Conservation (phyloP, 2,888 invertebrate genomes). For the Scrobipalpa atriplicella region DNA sequence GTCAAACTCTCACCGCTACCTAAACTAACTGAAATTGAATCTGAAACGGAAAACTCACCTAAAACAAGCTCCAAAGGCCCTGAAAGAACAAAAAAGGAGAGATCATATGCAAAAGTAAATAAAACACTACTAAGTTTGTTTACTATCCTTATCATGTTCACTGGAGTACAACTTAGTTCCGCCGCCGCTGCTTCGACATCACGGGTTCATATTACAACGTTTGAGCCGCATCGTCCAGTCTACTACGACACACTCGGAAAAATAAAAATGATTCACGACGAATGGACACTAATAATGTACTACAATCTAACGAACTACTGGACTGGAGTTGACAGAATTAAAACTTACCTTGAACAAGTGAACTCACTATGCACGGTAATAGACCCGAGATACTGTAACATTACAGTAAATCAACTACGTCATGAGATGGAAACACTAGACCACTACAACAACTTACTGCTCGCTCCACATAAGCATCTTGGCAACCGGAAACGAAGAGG, state of each 20-base stretch:
- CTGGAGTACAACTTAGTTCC: too few species aligned
- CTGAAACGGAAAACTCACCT: too few species aligned
- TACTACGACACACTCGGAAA: conserved; percentile 32
- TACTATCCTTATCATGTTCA: neutral
- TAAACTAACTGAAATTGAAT: neutral
- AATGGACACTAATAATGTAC: conserved; percentile 35
- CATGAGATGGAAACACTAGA: conserved; percentile 28
- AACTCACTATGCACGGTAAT: conserved; percentile 18
- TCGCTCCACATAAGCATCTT: conserved; percentile 28
- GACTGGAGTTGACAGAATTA: conserved; percentile 22
- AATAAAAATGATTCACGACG: conserved; percentile 34
- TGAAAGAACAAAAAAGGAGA: neutral
- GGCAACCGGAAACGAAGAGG: conserved; percentile 28
- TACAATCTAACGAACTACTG: conserved; percentile 35
- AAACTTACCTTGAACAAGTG: conserved; percentile 22
- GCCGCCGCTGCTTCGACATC: too few species aligned
- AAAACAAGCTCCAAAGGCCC: neutral
- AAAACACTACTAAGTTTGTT: neutral
- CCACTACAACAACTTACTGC: conserved; percentile 29
- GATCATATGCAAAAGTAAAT: neutral
- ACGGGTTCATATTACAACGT: conserved; percentile 28
- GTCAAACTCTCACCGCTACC: conserved; percentile 19
- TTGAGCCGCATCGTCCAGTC: conserved; percentile 29
- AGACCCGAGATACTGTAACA: conserved; percentile 30
- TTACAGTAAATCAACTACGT: conserved; percentile 20